These are phyloP conservation scores for Tragelaphus scriptus DNA, from an alignment of 2,113 vertebrate genomes.

Conservation along the genomic window DNA sequence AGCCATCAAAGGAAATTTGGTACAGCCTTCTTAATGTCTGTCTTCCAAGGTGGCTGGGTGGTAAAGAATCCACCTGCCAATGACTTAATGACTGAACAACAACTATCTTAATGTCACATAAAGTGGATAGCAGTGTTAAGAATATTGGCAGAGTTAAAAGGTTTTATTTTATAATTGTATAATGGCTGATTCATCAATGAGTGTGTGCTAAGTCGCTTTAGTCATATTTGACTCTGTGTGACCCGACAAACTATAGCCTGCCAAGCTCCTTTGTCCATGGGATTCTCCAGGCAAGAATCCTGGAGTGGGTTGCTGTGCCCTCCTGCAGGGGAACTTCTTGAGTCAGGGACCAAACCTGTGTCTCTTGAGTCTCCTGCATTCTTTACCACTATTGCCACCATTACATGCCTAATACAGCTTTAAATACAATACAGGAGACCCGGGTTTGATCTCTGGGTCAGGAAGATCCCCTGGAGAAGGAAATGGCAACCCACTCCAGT, in stretches of 20 bases:
- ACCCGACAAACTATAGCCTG: not conserved
- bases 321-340: not conserved
- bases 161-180: not conserved
- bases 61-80: not conserved
- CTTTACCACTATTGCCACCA: not conserved
- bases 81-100: not conserved
- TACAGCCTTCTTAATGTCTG: not conserved
- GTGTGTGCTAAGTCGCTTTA: not conserved
- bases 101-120: not conserved
- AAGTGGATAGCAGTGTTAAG: not conserved
- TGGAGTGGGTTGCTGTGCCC: not conserved
- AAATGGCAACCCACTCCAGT: no score
- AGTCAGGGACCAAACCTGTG: rapidly evolving
- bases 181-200: not conserved
- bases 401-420: not conserved
- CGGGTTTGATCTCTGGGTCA: no score
- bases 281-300: not conserved
- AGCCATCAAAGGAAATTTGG: not conserved
- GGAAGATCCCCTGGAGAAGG: no score
- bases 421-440: not conserved
- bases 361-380: not conserved
- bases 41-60: not conserved
- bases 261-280: not conserved
- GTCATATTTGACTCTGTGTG: not conserved
- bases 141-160: not conserved